These are phyloP conservation scores for Sinocyclocheilus anophthalmus DNA, from an alignment of 2,113 vertebrate genomes.

Conservation along the genomic window DNA sequence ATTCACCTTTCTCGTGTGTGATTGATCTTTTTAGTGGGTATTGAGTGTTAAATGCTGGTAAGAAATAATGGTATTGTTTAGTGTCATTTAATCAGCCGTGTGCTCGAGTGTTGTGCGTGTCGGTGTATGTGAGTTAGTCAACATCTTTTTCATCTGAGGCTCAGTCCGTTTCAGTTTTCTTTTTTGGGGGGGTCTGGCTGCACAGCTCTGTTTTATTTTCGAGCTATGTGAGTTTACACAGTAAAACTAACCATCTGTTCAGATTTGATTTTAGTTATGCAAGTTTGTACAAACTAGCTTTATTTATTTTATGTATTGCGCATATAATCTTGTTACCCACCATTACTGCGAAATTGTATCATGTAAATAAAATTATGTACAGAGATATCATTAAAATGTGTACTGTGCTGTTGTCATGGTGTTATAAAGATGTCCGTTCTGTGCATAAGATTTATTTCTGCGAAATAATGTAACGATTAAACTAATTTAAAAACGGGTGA, in stretches of 20 bases:
- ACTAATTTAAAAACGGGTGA: no score
- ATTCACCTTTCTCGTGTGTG: constrained; percentile 60
- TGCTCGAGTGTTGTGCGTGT: constrained; percentile 30
- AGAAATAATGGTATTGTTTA: constrained; percentile 43
- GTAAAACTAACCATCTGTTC: constrained; percentile 43
- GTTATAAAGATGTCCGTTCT: neutral
- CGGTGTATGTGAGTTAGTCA: constrained; percentile 39
- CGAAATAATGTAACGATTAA: no score
- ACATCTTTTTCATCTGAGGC: constrained; percentile 16
- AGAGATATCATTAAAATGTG: constrained; percentile 71
- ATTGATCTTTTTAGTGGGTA: constrained; percentile 46
- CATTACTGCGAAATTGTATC: constrained; percentile 90
- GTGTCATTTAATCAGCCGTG: constrained; percentile 29
- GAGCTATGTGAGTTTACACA: constrained; percentile 44
- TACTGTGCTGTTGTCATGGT: neutral
- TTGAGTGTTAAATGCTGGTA: constrained; percentile 47
- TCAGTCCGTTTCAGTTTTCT: constrained; percentile 18
- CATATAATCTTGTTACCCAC: constrained; percentile 85
- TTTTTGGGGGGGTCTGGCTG: no score
- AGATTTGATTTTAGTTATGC: constrained; percentile 76
- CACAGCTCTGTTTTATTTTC: constrained; percentile 49
- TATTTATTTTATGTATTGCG: constrained; percentile 97
- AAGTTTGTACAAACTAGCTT: constrained; percentile 93
- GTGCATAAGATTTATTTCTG: no score
- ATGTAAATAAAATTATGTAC: constrained; percentile 98